Evolutionary conservation across 2,113 vertebrate genomes (phyloP).

Genomic region (Corythoichthys intestinalis): DNA sequence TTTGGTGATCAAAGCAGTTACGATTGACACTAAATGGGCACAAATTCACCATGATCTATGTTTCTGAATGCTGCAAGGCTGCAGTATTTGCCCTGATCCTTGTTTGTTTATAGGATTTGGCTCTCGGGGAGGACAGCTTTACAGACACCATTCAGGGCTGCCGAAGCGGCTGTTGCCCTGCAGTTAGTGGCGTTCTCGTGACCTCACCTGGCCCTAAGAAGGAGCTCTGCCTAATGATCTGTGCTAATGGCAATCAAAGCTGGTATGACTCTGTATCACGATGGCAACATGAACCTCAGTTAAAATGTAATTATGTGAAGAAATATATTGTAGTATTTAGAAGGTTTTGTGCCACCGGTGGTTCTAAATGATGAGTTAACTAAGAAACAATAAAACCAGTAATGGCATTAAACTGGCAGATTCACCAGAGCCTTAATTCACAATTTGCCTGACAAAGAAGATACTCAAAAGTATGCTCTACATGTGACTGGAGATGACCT

Average conservation of each 20-base stretch:
- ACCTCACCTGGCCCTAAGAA: constrained; percentile 64
- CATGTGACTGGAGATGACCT: too few relatives aligned
- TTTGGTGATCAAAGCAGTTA: constrained; percentile 8
- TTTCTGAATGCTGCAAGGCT: constrained; percentile 29
- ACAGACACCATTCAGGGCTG: constrained; percentile 40
- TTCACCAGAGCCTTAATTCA: not conserved
- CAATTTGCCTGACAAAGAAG: not conserved
- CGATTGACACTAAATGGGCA: constrained; percentile 21
- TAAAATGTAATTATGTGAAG: constrained; percentile 20
- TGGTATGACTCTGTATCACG: constrained; percentile 54
- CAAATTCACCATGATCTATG: constrained; percentile 8
- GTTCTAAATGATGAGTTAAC: not conserved
- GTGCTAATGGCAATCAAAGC: constrained; percentile 66
- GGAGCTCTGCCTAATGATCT: constrained; percentile 68
- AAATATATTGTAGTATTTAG: constrained; percentile 15
- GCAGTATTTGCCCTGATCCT: constrained; percentile 5
- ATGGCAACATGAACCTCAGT: constrained; percentile 35
- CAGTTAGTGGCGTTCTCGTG: constrained; percentile 62
- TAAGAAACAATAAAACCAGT: not conserved
- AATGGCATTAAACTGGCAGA: not conserved
- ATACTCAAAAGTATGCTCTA: not conserved
- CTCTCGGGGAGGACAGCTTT: constrained; percentile 34
- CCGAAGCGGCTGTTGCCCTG: constrained; percentile 56
- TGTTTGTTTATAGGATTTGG: constrained; percentile 59
- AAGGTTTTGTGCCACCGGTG: not conserved